These are phyloP conservation scores for Lepus americanus DNA, from an alignment of 2,113 vertebrate species.

Conservation along the genomic window DNA sequence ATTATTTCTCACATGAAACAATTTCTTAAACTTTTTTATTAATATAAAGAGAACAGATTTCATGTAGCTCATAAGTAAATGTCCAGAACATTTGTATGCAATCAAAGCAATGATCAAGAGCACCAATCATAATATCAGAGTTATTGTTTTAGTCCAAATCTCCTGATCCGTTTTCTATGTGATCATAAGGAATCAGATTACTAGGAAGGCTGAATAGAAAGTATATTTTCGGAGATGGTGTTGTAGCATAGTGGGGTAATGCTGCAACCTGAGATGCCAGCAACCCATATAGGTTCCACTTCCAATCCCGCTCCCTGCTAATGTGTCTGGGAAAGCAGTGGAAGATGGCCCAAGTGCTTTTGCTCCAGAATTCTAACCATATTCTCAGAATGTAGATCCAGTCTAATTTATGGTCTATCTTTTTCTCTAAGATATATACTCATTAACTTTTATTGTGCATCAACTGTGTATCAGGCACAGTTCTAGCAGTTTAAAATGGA, in stretches of 20 bases:
- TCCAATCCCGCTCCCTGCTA: too few species aligned
- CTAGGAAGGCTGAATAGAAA: not conserved
- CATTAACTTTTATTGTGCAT: not conserved
- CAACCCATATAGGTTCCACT: too few species aligned
- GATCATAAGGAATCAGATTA: not conserved
- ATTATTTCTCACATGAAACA: not conserved
- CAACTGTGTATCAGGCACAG: not conserved
- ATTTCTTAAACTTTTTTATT: too few species aligned
- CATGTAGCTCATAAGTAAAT: too few species aligned
- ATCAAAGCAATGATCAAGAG: not conserved
- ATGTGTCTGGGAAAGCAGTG: too few species aligned
- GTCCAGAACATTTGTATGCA: not conserved
- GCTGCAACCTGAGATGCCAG: too few species aligned
- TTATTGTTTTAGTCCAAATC: not conserved
- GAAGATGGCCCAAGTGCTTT: not conserved
- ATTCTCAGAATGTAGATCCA: not conserved
- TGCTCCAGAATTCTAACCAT: not conserved
- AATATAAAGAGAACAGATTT: too few species aligned
- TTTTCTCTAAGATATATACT: not conserved
- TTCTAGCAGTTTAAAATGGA: not conserved
- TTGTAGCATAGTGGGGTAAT: too few species aligned
- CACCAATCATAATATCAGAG: not conserved
- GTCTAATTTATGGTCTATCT: not conserved
- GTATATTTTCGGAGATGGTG: not conserved
- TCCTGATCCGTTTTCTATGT: not conserved